Base-by-base conservation (phyloP, 2,113 vertebrate species). In the Aix galericulata region DNA sequence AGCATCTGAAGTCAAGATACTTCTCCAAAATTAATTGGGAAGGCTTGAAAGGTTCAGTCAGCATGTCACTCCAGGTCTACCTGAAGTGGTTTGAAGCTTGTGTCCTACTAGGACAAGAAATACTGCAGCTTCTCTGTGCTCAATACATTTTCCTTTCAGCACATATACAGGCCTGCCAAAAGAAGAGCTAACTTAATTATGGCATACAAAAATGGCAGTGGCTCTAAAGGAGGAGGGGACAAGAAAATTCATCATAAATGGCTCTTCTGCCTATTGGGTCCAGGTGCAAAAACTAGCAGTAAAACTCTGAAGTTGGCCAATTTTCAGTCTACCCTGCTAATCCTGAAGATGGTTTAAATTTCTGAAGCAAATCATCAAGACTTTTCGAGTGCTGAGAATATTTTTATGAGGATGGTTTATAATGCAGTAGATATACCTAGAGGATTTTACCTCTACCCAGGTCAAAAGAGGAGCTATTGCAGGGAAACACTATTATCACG, bases 121-220 rank as follows among this genome's bases (percentile, higher is more conserved):
- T 56, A 67, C 11, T 88, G 68, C 82, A 77, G 67, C 55, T 86
- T 82, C 72, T 83, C 85, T 12, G 3, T 59, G 60, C 64, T 67
- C 63, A 63, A 26, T 67, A 11, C 16, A 46, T 59, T 92, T 74
- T 80, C 68, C 31, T 64, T 71, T 55, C 40, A 88, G 87, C 55
- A 71, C 0, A 0, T 78, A 53, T 63, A 77, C 26, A 81, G 59
- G 34, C n/a, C 38, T 94, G 40, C 26, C 88, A 94, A 81, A 71
- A 5, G 4, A 95, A 88, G 59, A 88, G 62, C 50, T 89, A 85
- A 84, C 56, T 91, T 88, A 86, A 82, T 94, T 80, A 94, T 11
- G 59, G 44, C 40, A 48, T 62, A 60, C 32, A 40, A 94, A 89
- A 88, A 92, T 62, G 38, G 12, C 44, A 85, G 15, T 17, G 17